These are phyloP conservation scores for Tethea ocularis DNA, from an alignment of 2,888 invertebrate genomes.

Conservation along the genomic window DNA sequence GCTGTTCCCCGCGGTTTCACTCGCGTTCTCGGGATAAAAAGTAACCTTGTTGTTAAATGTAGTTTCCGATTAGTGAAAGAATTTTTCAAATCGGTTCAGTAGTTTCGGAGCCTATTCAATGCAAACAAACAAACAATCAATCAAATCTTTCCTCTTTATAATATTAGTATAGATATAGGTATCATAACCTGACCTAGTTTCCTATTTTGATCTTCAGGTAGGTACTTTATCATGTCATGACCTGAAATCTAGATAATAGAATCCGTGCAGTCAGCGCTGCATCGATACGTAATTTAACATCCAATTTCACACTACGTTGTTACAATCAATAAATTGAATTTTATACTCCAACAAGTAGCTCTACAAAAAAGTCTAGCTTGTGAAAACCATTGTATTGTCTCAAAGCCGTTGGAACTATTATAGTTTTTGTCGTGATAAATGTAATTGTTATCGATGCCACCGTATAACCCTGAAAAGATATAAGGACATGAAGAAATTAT, in stretches of 20 bases:
- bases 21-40: too few species aligned
- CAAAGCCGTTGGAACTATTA: slow-evolving; percentile 51
- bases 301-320: not conserved
- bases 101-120: too few species aligned
- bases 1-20: too few species aligned
- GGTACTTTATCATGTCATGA: not conserved
- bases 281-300: not conserved
- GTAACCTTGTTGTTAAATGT: too few species aligned
- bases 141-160: too few species aligned
- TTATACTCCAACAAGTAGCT: slow-evolving; percentile 21
- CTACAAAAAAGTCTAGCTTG: slow-evolving; percentile 31
- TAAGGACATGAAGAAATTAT: slow-evolving; percentile 15
- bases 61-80: too few species aligned
- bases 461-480: slow-evolving; percentile 30
- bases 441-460: slow-evolving; percentile 34
- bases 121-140: too few species aligned
- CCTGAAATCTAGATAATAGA: not conserved
- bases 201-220: not conserved
- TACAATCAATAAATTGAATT: slow-evolving; percentile 7
- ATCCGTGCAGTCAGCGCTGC: not conserved
- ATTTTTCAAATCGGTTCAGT: too few species aligned
- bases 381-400: slow-evolving; percentile 46
- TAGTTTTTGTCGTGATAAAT: slow-evolving; percentile 42
- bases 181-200: too few species aligned
- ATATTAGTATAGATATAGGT: too few species aligned